phyloP scores from a whole-genome alignment of 2,113 vertebrate genomes.

The Gnathonemus echidnorhynchus region DNA sequence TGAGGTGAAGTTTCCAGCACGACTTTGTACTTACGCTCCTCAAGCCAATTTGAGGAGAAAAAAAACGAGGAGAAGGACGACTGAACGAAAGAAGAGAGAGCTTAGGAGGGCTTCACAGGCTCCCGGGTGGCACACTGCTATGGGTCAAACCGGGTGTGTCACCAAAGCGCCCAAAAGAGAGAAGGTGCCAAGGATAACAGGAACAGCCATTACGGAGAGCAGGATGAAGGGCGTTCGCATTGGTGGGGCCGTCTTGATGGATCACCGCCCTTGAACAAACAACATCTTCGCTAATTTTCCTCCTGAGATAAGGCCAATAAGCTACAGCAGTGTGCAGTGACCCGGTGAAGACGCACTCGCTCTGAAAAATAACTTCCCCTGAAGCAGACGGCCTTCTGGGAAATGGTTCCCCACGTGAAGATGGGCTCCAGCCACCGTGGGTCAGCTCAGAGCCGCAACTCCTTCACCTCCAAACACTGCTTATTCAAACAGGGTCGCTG shows the following conservation, averaged over 20 bases:
- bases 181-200: neutral
- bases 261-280: neutral
- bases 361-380: neutral
- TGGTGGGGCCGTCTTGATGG: neutral
- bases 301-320: neutral
- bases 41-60: neutral
- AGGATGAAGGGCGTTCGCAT: neutral
- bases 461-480: neutral
- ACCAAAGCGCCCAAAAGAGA: neutral
- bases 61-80: neutral
- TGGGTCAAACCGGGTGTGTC: neutral
- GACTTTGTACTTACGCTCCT: neutral
- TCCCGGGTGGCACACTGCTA: no score
- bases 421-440: neutral
- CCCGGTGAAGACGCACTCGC: neutral
- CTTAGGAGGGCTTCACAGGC: neutral
- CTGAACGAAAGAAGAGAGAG: neutral
- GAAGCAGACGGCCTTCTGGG: neutral
- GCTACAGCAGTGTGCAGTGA: neutral
- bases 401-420: neutral
- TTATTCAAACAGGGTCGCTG: neutral
- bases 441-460: neutral
- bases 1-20: neutral
- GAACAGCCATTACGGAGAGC: neutral
- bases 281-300: neutral